These are phyloP conservation scores for Todiramphus chloris DNA, from an alignment of 2,113 vertebrate genomes.

Conservation along the genomic window DNA sequence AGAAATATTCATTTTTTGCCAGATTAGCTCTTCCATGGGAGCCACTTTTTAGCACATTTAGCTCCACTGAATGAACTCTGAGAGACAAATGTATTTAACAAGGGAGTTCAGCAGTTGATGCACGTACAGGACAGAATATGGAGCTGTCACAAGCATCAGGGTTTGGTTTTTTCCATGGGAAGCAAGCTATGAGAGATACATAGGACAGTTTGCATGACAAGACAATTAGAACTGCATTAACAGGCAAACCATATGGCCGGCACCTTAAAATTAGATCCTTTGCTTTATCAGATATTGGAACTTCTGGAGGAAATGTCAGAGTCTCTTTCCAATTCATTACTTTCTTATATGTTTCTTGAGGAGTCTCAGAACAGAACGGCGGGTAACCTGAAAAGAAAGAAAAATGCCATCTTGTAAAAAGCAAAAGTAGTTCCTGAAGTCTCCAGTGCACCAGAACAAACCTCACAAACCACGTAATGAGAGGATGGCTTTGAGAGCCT, in stretches of 20 bases:
- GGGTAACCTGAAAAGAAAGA: conserved; percentile 86
- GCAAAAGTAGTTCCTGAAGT: neutral
- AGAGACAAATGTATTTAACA: neutral
- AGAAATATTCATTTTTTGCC: neutral
- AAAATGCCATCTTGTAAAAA: neutral
- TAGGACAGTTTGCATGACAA: neutral
- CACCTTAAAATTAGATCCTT: conserved; percentile 98
- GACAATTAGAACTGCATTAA: neutral
- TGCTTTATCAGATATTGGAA: conserved; percentile 97
- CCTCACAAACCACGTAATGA: neutral
- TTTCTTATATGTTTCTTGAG: conserved; percentile 97
- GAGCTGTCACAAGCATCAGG: neutral
- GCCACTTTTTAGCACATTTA: neutral
- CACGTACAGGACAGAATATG: neutral
- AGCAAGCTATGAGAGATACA: neutral
- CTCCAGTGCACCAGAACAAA: neutral
- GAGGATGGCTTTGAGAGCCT: neutral
- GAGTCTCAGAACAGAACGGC: conserved; percentile 97
- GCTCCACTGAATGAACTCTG: neutral
- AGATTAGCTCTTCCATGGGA: neutral
- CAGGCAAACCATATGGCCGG: neutral
- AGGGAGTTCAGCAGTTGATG: neutral
- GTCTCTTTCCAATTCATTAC: conserved; percentile 99
- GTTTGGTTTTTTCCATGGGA: neutral
- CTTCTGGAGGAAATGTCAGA: conserved; percentile 93